phyloP scores from a whole-genome alignment of 2,888 invertebrate genomes.

The Campopleginae sp. region DNA sequence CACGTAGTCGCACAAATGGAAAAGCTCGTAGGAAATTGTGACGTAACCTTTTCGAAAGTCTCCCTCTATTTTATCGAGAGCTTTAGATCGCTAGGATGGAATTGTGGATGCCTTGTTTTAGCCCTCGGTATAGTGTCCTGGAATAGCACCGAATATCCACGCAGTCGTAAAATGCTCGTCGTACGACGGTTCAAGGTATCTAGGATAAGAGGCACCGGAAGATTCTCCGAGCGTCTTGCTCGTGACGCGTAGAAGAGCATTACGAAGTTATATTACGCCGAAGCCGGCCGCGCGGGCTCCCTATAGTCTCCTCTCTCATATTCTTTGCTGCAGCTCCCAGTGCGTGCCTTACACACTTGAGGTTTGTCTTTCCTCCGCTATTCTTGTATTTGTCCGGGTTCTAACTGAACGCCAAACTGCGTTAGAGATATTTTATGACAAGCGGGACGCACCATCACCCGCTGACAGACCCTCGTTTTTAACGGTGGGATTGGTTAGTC shows the following conservation, averaged over 20 bases:
- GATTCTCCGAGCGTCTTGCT: constrained; percentile 24
- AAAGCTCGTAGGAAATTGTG: constrained; percentile 49
- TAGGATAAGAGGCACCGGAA: constrained; percentile 31
- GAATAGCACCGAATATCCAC: constrained; percentile 47
- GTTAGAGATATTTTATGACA: constrained; percentile 64
- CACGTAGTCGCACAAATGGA: constrained; percentile 15
- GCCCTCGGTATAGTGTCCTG: neutral
- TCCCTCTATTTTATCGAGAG: constrained; percentile 30
- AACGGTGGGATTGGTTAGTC: constrained; percentile 12
- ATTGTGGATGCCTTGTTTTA: constrained; percentile 60
- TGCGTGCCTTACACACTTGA: constrained; percentile 11
- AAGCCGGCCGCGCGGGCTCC: neutral
- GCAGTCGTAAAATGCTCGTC: constrained; percentile 49
- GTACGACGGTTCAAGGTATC: constrained; percentile 29
- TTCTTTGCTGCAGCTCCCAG: constrained; percentile 17
- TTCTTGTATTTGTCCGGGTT: constrained; percentile 60
- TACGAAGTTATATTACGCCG: constrained; percentile 4
- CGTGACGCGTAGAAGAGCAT: constrained; percentile 14
- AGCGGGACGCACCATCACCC: constrained; percentile 45
- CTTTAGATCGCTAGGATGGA: constrained; percentile 52
- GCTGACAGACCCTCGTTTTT: constrained; percentile 8
- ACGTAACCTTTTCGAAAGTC: constrained; percentile 44
- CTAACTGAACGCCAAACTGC: constrained; percentile 56
- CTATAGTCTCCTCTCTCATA: constrained; percentile 9
- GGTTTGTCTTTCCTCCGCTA: constrained; percentile 59